phyloP scores from a whole-genome alignment of 2,888 invertebrate genomes.

The Iselma pallidipennis region DNA sequence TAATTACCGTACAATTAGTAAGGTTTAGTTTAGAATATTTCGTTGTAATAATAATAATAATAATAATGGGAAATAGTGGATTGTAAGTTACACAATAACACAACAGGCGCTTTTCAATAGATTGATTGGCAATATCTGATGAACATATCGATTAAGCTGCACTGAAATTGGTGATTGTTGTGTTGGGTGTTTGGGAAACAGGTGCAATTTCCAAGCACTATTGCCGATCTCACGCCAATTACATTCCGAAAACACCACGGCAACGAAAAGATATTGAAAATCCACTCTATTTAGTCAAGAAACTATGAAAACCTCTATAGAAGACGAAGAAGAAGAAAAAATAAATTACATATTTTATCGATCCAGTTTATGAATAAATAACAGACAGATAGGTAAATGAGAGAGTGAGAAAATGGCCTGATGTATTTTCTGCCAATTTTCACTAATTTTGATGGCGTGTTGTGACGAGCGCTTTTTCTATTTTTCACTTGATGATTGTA shows the following conservation, averaged over 20 bases:
- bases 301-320: not conserved
- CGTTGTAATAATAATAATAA: not conserved
- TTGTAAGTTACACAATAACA: not conserved
- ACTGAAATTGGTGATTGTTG: constrained; percentile 20
- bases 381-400: constrained; percentile 13
- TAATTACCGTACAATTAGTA: no score
- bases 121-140: constrained; percentile 11
- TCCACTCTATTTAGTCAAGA: not conserved
- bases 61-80: not conserved
- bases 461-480: constrained; percentile 54
- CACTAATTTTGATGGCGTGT: constrained; percentile 57
- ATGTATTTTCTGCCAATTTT: constrained; percentile 57
- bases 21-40: no score
- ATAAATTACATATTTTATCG: not conserved
- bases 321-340: not conserved
- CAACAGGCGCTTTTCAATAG: constrained; percentile 1
- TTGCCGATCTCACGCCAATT: constrained; percentile 20
- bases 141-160: constrained; percentile 13
- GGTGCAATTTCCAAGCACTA: constrained; percentile 14
- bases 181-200: constrained; percentile 8
- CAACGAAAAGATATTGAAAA: not conserved
- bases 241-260: not conserved
- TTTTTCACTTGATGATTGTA: constrained; percentile 56
- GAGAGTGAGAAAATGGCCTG: constrained; percentile 40
- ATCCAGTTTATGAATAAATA: not conserved